A percentile compares a stretch with the other conserved stretches of the same genome.
Conservation (phyloP, 2,797 vertebrate species). For the Lutjanus argentimaculatus region DNA sequence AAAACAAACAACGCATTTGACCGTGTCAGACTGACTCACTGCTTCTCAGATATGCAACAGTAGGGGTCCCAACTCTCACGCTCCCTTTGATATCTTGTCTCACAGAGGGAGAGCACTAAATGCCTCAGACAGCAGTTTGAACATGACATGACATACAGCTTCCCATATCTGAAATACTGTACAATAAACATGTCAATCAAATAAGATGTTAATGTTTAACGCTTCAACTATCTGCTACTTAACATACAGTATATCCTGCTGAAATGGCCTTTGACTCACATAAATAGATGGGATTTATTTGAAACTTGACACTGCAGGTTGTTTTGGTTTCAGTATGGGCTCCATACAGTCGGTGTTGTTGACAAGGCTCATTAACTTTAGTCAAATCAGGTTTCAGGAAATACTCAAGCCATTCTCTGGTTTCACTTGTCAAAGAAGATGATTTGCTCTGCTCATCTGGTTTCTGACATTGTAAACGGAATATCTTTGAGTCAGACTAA, state of each 20-base stretch:
- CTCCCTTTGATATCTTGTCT: constrained; percentile 34
- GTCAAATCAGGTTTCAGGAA: neutral
- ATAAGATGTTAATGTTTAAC: neutral
- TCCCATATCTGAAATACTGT: constrained; percentile 9
- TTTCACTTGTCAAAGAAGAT: neutral
- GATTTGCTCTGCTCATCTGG: neutral
- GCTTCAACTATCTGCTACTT: neutral
- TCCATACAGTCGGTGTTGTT: neutral
- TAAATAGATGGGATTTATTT: neutral
- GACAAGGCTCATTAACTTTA: neutral
- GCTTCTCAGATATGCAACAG: constrained; percentile 36
- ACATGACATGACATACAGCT: constrained; percentile 7
- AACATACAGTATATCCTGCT: neutral
- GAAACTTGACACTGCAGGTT: neutral
- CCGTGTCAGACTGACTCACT: constrained; percentile 35
- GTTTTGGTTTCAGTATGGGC: neutral
- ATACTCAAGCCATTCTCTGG: neutral
- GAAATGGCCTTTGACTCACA: neutral
- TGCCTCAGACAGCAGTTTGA: constrained; percentile 8
- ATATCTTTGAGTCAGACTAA: neutral
- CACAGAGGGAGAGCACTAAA: constrained; percentile 14
- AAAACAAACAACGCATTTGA: constrained; percentile 46
- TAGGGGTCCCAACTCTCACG: constrained; percentile 10
- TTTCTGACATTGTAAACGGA: neutral
- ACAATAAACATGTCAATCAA: constrained; percentile 32